A percentile compares a stretch with the other conserved stretches of the same genome.
phyloP scores from a whole-genome alignment of 2,888 invertebrate species.

The Yponomeuta sedellus region DNA sequence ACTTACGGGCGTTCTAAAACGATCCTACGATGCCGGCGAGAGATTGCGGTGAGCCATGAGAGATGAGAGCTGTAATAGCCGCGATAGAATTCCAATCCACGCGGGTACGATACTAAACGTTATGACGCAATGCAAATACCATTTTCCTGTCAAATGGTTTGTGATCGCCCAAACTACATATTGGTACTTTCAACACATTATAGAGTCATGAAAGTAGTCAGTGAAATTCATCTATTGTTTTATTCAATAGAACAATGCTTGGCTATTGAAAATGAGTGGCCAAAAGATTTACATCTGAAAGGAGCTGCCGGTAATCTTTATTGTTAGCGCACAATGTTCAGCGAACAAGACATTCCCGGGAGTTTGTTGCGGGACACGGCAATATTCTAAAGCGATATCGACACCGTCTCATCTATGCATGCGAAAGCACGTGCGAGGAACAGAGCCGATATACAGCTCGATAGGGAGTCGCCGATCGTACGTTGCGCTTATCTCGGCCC shows the following conservation, averaged over 20 bases:
- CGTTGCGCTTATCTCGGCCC: constrained; percentile 53
- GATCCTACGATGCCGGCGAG: constrained; percentile 23
- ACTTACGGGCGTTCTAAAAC: constrained; percentile 35
- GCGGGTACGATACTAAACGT: background rate
- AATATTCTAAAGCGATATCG: constrained; percentile 48
- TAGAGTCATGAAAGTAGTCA: constrained; percentile 38
- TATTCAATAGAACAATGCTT: constrained; percentile 52
- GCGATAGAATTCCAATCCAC: background rate
- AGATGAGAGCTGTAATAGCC: constrained; percentile 17
- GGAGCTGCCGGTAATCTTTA: constrained; percentile 44
- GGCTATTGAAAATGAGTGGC: constrained; percentile 47
- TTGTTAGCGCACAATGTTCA: constrained; percentile 32
- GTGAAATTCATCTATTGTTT: constrained; percentile 33
- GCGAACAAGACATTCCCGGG: constrained; percentile 31
- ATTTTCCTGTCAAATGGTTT: constrained; percentile 1
- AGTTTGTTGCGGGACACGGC: constrained; percentile 40
- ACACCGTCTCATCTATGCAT: constrained; percentile 45
- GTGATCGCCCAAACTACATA: background rate
- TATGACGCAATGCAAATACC: background rate
- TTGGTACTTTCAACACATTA: constrained; percentile 19
- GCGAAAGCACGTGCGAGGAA: constrained; percentile 59
- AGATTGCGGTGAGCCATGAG: constrained; percentile 24
- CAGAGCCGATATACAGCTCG: constrained; percentile 44
- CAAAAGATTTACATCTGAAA: constrained; percentile 52
- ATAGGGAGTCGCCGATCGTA: constrained; percentile 57